Conservation (phyloP, 1,140 invertebrate species). For the Aphelinus certus region DNA sequence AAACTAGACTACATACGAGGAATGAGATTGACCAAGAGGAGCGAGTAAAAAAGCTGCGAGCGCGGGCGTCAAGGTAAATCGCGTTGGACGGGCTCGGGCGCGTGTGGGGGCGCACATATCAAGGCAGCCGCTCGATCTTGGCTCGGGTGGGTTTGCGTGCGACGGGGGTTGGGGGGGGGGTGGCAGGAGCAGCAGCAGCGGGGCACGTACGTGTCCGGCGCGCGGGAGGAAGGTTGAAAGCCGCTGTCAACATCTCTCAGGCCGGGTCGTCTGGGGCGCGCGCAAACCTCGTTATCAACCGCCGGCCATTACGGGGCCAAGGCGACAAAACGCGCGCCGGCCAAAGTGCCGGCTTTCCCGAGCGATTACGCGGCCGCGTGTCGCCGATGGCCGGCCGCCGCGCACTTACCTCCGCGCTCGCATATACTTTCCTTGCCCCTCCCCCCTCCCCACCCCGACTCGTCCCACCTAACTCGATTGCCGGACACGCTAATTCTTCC, state of each 20-base stretch:
- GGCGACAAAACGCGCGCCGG: constrained; percentile 62
- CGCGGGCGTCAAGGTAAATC: no score
- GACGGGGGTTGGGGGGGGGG: no score
- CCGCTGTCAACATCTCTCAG: constrained; percentile 67
- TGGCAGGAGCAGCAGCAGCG: not conserved
- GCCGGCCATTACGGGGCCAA: constrained; percentile 65
- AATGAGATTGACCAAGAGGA: no score
- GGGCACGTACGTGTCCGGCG: not conserved
- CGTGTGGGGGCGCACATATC: no score
- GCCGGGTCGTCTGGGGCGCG: constrained; percentile 36
- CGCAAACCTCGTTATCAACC: constrained; percentile 66
- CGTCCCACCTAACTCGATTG: constrained; percentile 36
- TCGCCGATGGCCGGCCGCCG: constrained; percentile 45
- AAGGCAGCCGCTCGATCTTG: no score
- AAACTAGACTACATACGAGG: no score
- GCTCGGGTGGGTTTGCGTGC: no score
- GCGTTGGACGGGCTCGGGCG: no score
- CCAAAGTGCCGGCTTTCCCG: constrained; percentile 66
- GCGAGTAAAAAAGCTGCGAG: no score
- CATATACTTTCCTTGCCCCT: constrained; percentile 56
- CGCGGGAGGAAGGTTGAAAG: constrained; percentile 58
- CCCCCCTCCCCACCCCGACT: constrained; percentile 8
- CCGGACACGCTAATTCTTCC: constrained; percentile 49
- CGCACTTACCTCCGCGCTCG: constrained; percentile 44
- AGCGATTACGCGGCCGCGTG: constrained; percentile 62